A percentile compares a stretch with the other conserved stretches of the same genome.
Evolutionary conservation across 2,113 vertebrate genomes (phyloP).

Genomic region (Oriolus oriolus): DNA sequence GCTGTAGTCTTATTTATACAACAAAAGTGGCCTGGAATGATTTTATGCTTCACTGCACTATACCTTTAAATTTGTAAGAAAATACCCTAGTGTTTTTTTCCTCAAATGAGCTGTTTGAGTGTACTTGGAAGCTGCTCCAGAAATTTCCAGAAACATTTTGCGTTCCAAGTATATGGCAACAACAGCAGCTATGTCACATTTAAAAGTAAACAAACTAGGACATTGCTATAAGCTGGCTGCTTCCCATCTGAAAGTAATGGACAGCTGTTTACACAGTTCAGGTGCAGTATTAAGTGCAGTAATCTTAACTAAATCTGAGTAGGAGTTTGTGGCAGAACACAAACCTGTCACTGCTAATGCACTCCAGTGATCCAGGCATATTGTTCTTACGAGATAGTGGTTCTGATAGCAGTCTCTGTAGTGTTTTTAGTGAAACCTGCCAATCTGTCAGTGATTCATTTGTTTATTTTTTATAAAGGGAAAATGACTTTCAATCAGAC

Average conservation of each 20-base stretch:
- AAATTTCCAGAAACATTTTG: background rate
- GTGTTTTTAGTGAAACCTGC: background rate
- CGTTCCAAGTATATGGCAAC: background rate
- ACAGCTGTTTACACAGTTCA: background rate
- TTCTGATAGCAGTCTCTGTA: background rate
- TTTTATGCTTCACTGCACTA: background rate
- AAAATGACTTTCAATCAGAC: background rate
- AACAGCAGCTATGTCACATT: background rate
- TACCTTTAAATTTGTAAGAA: background rate
- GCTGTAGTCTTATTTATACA: conserved; percentile 3
- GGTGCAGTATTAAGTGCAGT: background rate
- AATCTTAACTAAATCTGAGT: background rate
- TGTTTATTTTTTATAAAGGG: background rate
- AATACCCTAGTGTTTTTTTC: background rate
- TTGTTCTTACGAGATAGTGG: background rate
- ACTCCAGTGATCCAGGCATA: background rate
- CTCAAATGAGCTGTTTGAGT: background rate
- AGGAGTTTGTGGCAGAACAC: background rate
- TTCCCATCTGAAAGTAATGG: background rate
- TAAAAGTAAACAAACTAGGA: background rate
- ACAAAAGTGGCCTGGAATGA: background rate
- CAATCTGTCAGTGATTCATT: background rate
- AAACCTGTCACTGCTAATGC: background rate
- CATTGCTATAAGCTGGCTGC: background rate
- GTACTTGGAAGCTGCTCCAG: background rate